Conservation (phyloP, 2,888 invertebrate genomes). For the Trichopria drosophilae region DNA sequence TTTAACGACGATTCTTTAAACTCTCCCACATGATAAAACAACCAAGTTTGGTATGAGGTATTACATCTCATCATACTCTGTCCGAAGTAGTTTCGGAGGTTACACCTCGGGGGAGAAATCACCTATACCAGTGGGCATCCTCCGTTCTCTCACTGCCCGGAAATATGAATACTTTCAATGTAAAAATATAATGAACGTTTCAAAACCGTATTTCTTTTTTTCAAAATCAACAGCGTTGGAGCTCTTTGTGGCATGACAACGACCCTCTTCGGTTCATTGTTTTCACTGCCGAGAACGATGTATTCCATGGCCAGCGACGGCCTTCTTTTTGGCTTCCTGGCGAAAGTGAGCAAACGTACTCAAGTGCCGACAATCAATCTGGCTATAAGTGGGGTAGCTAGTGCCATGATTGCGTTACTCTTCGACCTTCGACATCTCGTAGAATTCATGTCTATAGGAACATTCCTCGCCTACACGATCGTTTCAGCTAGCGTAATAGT, state of each 20-base stretch:
- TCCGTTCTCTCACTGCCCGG: too few species aligned
- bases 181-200: too few species aligned
- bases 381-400: constrained; percentile 74
- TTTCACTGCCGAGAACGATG: constrained; percentile 81
- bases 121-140: too few species aligned
- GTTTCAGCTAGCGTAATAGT: constrained; percentile 90
- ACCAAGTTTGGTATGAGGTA: too few species aligned
- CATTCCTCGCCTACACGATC: constrained; percentile 85
- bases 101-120: too few species aligned
- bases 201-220: too few species aligned
- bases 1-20: too few species aligned
- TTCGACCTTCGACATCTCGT: constrained; percentile 88
- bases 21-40: too few species aligned
- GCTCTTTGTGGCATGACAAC: constrained; percentile 93
- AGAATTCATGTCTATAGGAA: constrained; percentile 93
- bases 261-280: constrained; percentile 81
- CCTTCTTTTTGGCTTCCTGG: constrained; percentile 77
- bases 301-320: constrained; percentile 93
- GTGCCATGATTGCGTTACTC: constrained; percentile 78
- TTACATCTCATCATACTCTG: too few species aligned
- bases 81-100: too few species aligned
- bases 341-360: constrained; percentile 75
- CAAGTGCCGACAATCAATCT: constrained; percentile 80
- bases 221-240: constrained; percentile 75
- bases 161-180: too few species aligned